A percentile compares a stretch with the other conserved stretches of the same genome.
These are phyloP conservation scores for Drosophila funebris DNA, from an alignment of 1,140 invertebrate genomes.

Conservation along the genomic window DNA sequence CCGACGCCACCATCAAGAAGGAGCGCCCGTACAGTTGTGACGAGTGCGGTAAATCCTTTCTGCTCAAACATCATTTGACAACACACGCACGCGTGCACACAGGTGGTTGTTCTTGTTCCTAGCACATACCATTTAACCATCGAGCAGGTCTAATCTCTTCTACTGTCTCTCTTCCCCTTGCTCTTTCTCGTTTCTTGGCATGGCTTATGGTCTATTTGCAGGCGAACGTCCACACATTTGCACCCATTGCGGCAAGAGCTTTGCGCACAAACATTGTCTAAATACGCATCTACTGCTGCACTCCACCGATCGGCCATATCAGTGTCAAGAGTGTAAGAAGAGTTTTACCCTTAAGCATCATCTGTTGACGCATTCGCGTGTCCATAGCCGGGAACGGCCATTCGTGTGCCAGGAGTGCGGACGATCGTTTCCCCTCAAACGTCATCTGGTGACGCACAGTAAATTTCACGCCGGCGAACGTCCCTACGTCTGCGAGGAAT, in stretches of 20 bases:
- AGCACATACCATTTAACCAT: slow-evolving; percentile 10
- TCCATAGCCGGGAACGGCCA: slow-evolving; percentile 90
- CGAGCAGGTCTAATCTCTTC: slow-evolving; percentile 61
- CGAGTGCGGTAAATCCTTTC: slow-evolving; percentile 92
- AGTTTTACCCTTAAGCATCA: slow-evolving; percentile 93
- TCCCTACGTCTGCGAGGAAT: slow-evolving; percentile 93
- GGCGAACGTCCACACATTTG: slow-evolving; percentile 92
- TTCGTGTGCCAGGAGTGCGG: slow-evolving; percentile 93
- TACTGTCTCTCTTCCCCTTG: slow-evolving; percentile 1
- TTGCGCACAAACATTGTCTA: slow-evolving; percentile 92
- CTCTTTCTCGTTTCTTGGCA: slow-evolving; percentile 51
- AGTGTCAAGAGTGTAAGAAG: slow-evolving; percentile 93
- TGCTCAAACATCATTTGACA: slow-evolving; percentile 92
- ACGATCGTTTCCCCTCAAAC: slow-evolving; percentile 90
- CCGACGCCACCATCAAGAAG: slow-evolving; percentile 84
- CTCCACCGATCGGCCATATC: slow-evolving; percentile 91
- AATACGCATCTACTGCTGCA: slow-evolving; percentile 92
- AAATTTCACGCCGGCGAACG: slow-evolving; percentile 94
- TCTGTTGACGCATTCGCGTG: slow-evolving; percentile 90
- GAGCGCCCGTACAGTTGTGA: slow-evolving; percentile 91
- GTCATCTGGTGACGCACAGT: slow-evolving; percentile 92
- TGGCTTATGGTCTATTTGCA: slow-evolving; percentile 40
- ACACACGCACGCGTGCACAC: slow-evolving; percentile 92
- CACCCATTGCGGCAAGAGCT: slow-evolving; percentile 93
- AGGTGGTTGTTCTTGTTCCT: slow-evolving; percentile 84